Percentiles rank a stretch among this genome's conserved stretches.
Conservation (phyloP, 2,797 vertebrate species). For the Acestrorhynchus altus region DNA sequence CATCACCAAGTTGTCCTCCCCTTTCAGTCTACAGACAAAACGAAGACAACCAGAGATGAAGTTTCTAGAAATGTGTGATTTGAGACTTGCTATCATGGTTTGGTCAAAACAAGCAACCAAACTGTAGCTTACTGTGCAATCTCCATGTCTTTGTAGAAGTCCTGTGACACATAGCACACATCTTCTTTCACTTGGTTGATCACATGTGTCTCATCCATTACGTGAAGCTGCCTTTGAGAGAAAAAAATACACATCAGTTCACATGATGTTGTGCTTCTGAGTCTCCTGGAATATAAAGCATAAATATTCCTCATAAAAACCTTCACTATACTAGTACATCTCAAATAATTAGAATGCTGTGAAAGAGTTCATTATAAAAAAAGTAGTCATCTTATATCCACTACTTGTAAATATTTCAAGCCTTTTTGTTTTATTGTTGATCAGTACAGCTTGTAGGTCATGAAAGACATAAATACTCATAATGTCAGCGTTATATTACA, state of each 20-base stretch:
- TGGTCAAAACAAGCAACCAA: neutral
- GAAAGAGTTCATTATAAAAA: too few relatives aligned
- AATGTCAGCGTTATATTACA: too few relatives aligned
- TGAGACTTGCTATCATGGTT: neutral
- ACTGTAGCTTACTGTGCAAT: constrained; percentile 85
- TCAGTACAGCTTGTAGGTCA: too few relatives aligned
- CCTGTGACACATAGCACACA: constrained; percentile 95
- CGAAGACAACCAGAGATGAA: neutral
- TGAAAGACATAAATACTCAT: too few relatives aligned
- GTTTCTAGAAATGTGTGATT: neutral
- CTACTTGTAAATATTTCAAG: too few relatives aligned
- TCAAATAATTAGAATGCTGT: too few relatives aligned
- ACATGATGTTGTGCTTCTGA: neutral
- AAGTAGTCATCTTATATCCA: too few relatives aligned
- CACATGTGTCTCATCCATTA: constrained; percentile 98
- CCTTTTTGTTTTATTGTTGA: too few relatives aligned
- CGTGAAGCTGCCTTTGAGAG: constrained; percentile 88
- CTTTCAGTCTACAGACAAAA: constrained; percentile 85
- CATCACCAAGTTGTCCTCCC: constrained; percentile 92
- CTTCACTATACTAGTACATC: too few relatives aligned
- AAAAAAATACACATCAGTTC: neutral
- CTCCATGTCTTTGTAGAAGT: constrained; percentile 96
- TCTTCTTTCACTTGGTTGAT: constrained; percentile 99
- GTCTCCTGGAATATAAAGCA: neutral
- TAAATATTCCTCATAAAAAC: too few relatives aligned